phyloP scores from a whole-genome alignment of 2,888 invertebrate species.

The Podotricha telesiphe region DNA sequence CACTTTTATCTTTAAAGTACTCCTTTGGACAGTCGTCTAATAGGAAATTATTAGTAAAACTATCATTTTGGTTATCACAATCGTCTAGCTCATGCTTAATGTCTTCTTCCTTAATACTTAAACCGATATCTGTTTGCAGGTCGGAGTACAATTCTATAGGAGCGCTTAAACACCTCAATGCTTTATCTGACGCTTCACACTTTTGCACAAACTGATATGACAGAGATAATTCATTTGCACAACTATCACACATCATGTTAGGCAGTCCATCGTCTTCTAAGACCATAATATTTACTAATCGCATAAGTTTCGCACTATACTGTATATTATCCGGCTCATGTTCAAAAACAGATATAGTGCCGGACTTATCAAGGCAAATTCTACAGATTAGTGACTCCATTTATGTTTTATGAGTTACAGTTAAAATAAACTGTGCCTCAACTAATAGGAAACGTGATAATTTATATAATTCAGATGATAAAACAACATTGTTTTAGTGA shows the following conservation, averaged over 20 bases:
- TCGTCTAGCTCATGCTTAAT: constrained; percentile 52
- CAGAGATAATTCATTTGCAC: constrained; percentile 60
- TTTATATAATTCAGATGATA: constrained; percentile 2
- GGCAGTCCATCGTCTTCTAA: constrained; percentile 68
- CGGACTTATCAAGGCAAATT: constrained; percentile 66
- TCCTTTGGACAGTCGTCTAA: constrained; percentile 40
- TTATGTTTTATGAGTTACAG: neutral
- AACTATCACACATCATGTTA: constrained; percentile 62
- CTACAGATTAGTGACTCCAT: constrained; percentile 59
- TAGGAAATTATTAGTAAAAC: constrained; percentile 40
- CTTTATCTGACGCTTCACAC: constrained; percentile 67
- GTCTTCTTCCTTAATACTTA: constrained; percentile 51
- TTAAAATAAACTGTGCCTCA: neutral
- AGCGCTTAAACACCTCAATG: constrained; percentile 57
- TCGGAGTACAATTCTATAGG: constrained; percentile 47
- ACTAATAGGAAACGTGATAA: neutral
- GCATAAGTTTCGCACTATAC: constrained; percentile 65
- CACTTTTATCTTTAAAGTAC: constrained; percentile 27
- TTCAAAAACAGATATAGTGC: constrained; percentile 63
- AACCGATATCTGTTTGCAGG: constrained; percentile 40
- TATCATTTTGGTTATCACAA: constrained; percentile 35
- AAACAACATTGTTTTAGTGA: constrained; percentile 21
- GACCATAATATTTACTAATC: constrained; percentile 62
- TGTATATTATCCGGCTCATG: constrained; percentile 57
- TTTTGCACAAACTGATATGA: constrained; percentile 66